Base-by-base conservation (phyloP, 2,888 invertebrate genomes). In the Argynnis bischoffii region DNA sequence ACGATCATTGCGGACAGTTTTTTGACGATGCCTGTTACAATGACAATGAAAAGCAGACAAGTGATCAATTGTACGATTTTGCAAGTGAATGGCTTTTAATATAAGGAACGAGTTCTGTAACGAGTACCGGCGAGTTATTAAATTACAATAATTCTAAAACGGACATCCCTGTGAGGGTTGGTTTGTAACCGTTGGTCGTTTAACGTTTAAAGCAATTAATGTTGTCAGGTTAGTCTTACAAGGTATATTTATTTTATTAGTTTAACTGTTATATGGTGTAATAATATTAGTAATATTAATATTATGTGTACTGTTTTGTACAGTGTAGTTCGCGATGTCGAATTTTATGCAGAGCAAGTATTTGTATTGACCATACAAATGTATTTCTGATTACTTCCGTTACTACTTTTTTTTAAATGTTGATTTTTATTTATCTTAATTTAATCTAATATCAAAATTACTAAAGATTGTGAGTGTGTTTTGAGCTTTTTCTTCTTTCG, bases 51-150 rank as follows among this genome's bases (percentile, higher is more conserved):
- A 15, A 41, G 55, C 75, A 84, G 86, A 86, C 90, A 90, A 90
- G 90, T 90, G 89, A 90, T 86, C 89, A 84, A 89, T 91, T 90
- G 88, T 90, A 81, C 79, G 82, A 85, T 87, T 76, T 66, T 63
- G 83, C 86, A 79, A 85, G 75, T 86, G 88, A 88, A 87, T 86
- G 77, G 77, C 63, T 77, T 74, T 73, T 82, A 85, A 88, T 85
- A 75, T 67, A 72, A 75, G 76, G 78, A 80, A 79, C 79, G 76
- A 79, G 85, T 81, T 77, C 68, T 59, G 81, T 74, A 64, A 69
- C 71, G 64, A 67, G 67, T 69, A 56, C 41, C 78, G 77, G 81
- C 69, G 78, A 84, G 86, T 87, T 89, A 91, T 90, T 90, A 91
- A 89, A 90, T 89, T 88, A 88, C 90, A 83, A 87, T 92, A 88